Evolutionary conservation across 1,140 invertebrate genomes (phyloP), one percentile per base, ranked within the genome.

Genomic region (Palaemon carinicauda): DNA sequence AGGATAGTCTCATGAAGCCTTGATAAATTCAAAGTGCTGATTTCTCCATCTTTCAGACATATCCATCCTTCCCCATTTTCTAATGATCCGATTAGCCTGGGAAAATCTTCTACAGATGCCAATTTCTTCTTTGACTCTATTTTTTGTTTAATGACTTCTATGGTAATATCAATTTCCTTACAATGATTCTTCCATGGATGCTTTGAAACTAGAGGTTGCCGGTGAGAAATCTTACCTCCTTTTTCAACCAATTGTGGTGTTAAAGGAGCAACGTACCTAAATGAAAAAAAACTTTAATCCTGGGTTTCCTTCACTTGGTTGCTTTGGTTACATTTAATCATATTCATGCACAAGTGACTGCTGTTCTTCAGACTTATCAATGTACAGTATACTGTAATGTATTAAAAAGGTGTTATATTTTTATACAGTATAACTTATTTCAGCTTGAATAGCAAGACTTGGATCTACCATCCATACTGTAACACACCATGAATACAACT

Each of bases 211-310:
- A 71, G 31, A n/a, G 19, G 60, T 29, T 51, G 17, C 33, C 51
- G 29, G 33, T 12, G 60, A 19, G 51, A 27, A 29, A 9, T 33
- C 51, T 71, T 80, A 12, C 54, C 60, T 41, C 52, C 24, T 27
- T 4, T 27, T 21, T 56, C 51, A 27, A 27, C 14, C 51, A 81
- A 24, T 24, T 81, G 65, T n/a, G 77, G 80, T 41, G 80, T 81
- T n/a, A 81, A 27, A 3, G 80, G 80, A n/a, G 80, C 80, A 29
- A 81, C 19, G 41, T 81, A 81, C 80, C 80, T 81, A 31, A 27
- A n/a, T n/a, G n/a, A n/a, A n/a, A n/a, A n/a, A 29, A 73, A 73
- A 80, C 27, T 31, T 65, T 17, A 80, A 3, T 14, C 41, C 41
- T 41, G 7, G 41, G 12, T 41, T 9, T 41, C 41, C 0, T 12